Evolutionary conservation across 2,113 vertebrate species (phyloP), one percentile per base, ranked within the genome.

Genomic region (Carollia perspicillata): DNA sequence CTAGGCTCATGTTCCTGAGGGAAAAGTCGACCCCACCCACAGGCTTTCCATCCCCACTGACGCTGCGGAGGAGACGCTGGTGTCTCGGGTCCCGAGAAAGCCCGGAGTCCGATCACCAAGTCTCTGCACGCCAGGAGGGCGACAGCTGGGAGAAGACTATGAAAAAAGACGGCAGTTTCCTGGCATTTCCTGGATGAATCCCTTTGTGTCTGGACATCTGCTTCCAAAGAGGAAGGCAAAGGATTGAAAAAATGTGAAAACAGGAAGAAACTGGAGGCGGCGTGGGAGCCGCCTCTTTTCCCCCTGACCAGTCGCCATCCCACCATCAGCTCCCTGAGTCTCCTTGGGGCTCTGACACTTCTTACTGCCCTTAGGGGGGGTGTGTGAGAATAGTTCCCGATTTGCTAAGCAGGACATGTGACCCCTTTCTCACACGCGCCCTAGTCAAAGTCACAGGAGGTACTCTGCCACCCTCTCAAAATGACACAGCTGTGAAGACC

Each of bases 181-280:
- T 28, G 42, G 3, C 68, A 49, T 40, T 86, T 53, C 37, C 81
- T 75, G 42, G 71, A 88, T 23, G 60, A 58, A 72, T 44, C 8
- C 55, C 30, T 91, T 72, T 96, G 44, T 94, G 49, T 89, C 55
- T 80, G 33, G 84, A 94, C 93, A 89, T 88, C 16, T 63, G 74
- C 33, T 72, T 93, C 60, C 40, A 22, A 85, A 80, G 30, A 92
- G 42, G 86, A 91, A 80, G 60, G 68, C 37, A 75, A 96, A 86
- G 20, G 22, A 94, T 68, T 68, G 40, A 20, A 84, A 96, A 96
- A 81, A 80, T 65, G 49, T n/a, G 88, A 68, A 88, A 65, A 16
- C 12, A 65, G 74, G 51, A 69, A 94, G 83, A 66, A 94, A 84
- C 66, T 77, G 1, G 3, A 90, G 22, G 44, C 1, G 35, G 49